A percentile compares a stretch with the other conserved stretches of the same genome.
phyloP scores from a whole-genome alignment of 2,888 invertebrate species.

The Notodonta ziczac region DNA sequence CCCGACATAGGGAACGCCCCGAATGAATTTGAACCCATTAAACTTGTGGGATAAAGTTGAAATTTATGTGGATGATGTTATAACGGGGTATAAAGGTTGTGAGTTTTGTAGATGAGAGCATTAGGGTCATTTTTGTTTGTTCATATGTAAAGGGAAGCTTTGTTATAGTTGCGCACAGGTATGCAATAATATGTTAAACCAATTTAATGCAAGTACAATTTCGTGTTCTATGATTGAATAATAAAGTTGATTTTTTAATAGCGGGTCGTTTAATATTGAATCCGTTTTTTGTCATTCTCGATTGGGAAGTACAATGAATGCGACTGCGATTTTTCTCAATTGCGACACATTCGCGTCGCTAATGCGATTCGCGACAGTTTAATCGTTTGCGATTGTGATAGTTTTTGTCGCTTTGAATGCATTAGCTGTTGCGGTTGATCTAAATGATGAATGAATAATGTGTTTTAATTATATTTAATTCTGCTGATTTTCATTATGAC shows the following conservation, averaged over 20 bases:
- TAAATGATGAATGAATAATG: conserved; percentile 40
- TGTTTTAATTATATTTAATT: conserved; percentile 36
- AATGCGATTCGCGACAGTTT: conserved; percentile 65
- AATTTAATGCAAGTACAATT: not conserved
- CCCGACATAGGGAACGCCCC: conserved; percentile 48
- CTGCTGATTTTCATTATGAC: conserved; percentile 13
- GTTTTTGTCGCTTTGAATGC: conserved; percentile 42
- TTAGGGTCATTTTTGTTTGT: conserved; percentile 26
- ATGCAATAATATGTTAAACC: not conserved
- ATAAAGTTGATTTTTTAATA: conserved; percentile 4
- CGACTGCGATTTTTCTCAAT: conserved; percentile 61
- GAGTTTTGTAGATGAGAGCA: conserved; percentile 17
- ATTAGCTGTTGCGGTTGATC: conserved; percentile 40
- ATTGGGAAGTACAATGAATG: conserved; percentile 49
- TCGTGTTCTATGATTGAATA: not conserved
- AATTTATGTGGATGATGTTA: conserved; percentile 20
- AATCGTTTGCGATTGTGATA: conserved; percentile 47
- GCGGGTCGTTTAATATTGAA: not conserved
- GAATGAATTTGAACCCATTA: conserved; percentile 38
- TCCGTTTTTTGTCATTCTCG: not conserved
- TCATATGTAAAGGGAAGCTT: conserved; percentile 6
- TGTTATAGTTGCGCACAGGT: not conserved
- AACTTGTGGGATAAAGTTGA: conserved; percentile 25
- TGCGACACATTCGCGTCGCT: conserved; percentile 53
- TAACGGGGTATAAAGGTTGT: no score